A percentile compares a stretch with the other conserved stretches of the same genome.
phyloP scores from a whole-genome alignment of 2,888 invertebrate species.

The Darwinula stevensoni region DNA sequence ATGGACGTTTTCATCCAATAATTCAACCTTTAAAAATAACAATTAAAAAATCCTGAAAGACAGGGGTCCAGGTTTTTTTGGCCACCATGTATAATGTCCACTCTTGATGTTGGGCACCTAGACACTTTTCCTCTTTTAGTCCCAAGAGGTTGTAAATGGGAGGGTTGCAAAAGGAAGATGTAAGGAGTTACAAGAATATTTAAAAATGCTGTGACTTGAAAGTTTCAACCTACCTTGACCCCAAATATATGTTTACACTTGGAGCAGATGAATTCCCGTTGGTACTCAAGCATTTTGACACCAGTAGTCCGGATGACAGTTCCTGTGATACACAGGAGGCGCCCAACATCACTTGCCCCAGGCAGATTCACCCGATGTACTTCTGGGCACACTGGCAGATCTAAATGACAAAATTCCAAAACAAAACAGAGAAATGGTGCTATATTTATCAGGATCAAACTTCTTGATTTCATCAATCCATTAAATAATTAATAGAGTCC shows the following conservation, averaged over 20 bases:
- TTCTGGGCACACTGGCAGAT: constrained; percentile 35
- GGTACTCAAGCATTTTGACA: constrained; percentile 41
- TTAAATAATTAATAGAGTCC: too few species aligned
- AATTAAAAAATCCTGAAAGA: too few species aligned
- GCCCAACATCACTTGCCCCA: constrained; percentile 33
- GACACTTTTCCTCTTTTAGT: neutral
- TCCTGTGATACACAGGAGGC: constrained; percentile 41
- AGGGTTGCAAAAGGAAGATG: neutral
- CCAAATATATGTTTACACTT: constrained; percentile 38
- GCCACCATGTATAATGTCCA: too few species aligned
- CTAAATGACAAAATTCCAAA: constrained; percentile 14
- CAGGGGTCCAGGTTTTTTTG: too few species aligned
- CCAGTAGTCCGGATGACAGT: constrained; percentile 45
- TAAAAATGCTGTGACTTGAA: too few species aligned
- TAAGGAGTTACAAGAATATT: neutral
- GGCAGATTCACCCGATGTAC: constrained; percentile 32
- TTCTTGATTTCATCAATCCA: too few species aligned
- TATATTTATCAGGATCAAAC: too few species aligned
- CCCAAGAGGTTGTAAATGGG: neutral
- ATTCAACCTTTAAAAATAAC: too few species aligned
- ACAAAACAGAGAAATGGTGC: too few species aligned
- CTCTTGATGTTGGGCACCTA: too few species aligned
- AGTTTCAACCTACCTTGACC: too few species aligned
- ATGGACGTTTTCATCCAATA: too few species aligned
- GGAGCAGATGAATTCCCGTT: constrained; percentile 36